A percentile compares a stretch with the other conserved stretches of the same genome.
Conservation (phyloP, 2,797 vertebrate species). For the Bucorvus abyssinicus region DNA sequence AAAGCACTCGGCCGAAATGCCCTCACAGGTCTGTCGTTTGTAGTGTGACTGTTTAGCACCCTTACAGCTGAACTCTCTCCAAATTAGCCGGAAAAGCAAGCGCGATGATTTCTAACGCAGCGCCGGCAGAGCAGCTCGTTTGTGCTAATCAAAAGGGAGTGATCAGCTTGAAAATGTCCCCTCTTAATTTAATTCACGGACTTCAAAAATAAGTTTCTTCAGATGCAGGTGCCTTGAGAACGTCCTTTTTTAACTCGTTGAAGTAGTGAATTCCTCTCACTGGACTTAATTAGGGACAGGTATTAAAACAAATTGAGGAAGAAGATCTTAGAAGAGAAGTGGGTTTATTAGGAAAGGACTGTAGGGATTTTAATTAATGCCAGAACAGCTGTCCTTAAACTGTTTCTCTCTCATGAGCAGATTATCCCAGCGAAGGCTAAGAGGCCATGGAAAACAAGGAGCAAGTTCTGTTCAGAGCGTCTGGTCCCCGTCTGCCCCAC, state of each 20-base stretch:
- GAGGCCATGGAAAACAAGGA: not conserved
- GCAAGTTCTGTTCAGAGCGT: not conserved
- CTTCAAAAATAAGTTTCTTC: conserved; percentile 34
- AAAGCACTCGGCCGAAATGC: not conserved
- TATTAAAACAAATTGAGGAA: conserved; percentile 46
- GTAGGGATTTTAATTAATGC: conserved; percentile 24
- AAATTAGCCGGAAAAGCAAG: not conserved
- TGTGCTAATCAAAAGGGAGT: conserved; percentile 44
- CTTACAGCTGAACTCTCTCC: conserved; percentile 5
- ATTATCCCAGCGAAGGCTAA: not conserved
- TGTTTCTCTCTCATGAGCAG: not conserved
- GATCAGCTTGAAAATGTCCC: conserved; percentile 14
- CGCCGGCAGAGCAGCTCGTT: not conserved
- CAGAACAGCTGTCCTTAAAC: conserved; percentile 46
- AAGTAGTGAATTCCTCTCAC: conserved; percentile 34
- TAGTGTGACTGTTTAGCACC: not conserved
- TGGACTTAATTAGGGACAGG: conserved; percentile 49
- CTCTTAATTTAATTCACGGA: conserved; percentile 15
- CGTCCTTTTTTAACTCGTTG: conserved; percentile 12
- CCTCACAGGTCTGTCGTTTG: not conserved
- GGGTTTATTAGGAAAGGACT: conserved; percentile 30
- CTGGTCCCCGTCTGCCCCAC: not conserved
- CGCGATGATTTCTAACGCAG: not conserved
- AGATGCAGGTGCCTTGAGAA: conserved; percentile 39
- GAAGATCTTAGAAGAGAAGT: conserved; percentile 17